These are phyloP conservation scores for Artemia franciscana DNA, from an alignment of 1,140 invertebrate genomes.

Conservation along the genomic window DNA sequence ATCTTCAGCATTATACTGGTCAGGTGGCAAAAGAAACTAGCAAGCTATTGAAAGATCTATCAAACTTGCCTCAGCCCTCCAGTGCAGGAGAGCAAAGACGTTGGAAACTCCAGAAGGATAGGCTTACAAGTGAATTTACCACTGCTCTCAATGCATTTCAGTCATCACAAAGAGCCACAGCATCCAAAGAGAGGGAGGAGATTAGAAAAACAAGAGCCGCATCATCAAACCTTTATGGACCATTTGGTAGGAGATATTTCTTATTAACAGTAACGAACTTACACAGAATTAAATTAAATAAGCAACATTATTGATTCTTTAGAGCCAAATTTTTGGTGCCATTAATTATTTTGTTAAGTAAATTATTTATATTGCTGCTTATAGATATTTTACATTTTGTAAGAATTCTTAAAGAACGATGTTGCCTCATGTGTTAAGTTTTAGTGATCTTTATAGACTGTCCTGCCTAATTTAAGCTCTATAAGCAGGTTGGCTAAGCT, in stretches of 20 bases:
- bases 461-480: too few species aligned
- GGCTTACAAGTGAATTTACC: slow-evolving; percentile 81
- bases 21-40: slow-evolving; percentile 84
- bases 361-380: too few species aligned
- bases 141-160: slow-evolving; percentile 68
- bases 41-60: slow-evolving; percentile 53
- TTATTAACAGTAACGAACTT: background rate
- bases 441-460: too few species aligned
- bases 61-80: slow-evolving; percentile 27
- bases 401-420: too few species aligned
- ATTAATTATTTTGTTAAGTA: too few species aligned
- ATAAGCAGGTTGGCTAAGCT: too few species aligned
- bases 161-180: slow-evolving; percentile 24
- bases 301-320: too few species aligned
- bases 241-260: background rate
- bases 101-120: slow-evolving; percentile 68
- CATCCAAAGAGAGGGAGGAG: slow-evolving; percentile 20
- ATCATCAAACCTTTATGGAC: background rate
- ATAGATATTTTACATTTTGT: too few species aligned
- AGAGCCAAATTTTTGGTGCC: too few species aligned
- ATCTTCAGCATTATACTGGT: slow-evolving; percentile 85
- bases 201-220: background rate
- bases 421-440: too few species aligned
- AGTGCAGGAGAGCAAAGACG: slow-evolving; percentile 35
- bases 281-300: too few species aligned